These are phyloP conservation scores for Danaus plexippus DNA, from an alignment of 1,140 invertebrate species.

Conservation along the genomic window DNA sequence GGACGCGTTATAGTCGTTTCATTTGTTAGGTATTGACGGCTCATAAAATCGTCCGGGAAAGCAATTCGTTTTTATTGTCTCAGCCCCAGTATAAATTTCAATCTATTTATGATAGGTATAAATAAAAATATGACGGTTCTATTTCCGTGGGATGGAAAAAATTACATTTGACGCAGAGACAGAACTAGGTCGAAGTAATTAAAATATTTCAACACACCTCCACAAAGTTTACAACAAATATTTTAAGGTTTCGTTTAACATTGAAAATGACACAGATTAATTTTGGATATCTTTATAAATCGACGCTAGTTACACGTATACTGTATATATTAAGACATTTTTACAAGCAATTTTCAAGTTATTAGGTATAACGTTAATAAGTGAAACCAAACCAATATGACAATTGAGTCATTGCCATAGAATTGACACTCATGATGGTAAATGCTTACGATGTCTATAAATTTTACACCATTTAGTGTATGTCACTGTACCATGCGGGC, in stretches of 20 bases:
- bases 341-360: too few species aligned
- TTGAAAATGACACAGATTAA: too few species aligned
- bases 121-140: slow-evolving; percentile 31
- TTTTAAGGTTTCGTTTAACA: too few species aligned
- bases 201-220: too few species aligned
- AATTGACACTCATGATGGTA: slow-evolving; percentile 29
- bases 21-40: slow-evolving; percentile 58
- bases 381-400: slow-evolving; percentile 6
- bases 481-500: slow-evolving; percentile 31
- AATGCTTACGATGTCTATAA: slow-evolving; percentile 28
- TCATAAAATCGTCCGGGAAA: slow-evolving; percentile 53
- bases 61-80: slow-evolving; percentile 68
- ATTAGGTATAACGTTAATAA: too few species aligned
- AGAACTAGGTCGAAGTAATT: too few species aligned
- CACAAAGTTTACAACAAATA: too few species aligned
- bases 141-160: slow-evolving; percentile 7
- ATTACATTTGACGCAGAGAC: too few species aligned
- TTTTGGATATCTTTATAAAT: too few species aligned
- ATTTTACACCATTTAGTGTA: slow-evolving; percentile 43
- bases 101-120: slow-evolving; percentile 59
- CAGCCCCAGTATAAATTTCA: slow-evolving; percentile 54
- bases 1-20: slow-evolving; percentile 47
- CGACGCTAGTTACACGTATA: too few species aligned
- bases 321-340: too few species aligned
- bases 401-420: slow-evolving; percentile 30